These are phyloP conservation scores for Macrotrachela quadricornifera DNA, from an alignment of 1,140 invertebrate genomes.

Conservation along the genomic window DNA sequence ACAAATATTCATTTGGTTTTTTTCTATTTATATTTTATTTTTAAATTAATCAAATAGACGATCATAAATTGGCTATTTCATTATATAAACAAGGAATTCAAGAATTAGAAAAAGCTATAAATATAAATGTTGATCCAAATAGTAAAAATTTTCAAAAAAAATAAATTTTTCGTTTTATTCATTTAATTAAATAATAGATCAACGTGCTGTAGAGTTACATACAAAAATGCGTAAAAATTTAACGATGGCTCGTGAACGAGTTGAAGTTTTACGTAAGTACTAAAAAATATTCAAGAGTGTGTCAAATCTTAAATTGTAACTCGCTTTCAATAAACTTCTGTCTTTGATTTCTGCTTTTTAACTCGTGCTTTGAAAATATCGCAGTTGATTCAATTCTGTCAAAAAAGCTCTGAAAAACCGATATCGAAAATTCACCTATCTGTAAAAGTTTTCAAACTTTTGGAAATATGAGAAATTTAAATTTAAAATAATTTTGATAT, in stretches of 20 bases:
- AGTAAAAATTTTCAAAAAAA: too few relatives aligned
- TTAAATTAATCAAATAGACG: too few relatives aligned
- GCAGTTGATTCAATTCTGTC: neutral
- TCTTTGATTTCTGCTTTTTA: neutral
- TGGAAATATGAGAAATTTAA: too few relatives aligned
- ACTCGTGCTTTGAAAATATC: neutral
- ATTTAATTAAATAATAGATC: neutral
- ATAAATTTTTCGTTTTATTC: too few relatives aligned
- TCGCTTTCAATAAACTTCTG: neutral
- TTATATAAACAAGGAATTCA: too few relatives aligned
- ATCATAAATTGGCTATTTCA: too few relatives aligned
- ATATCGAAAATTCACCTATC: neutral
- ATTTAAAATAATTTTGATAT: too few relatives aligned
- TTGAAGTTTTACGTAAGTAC: conserved; percentile 1
- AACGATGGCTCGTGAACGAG: conserved; percentile 4
- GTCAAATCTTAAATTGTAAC: neutral
- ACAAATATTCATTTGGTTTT: too few relatives aligned
- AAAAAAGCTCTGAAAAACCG: neutral
- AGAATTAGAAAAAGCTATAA: too few relatives aligned
- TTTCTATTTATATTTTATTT: too few relatives aligned
- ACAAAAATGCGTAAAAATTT: conserved; percentile 7
- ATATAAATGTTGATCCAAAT: too few relatives aligned
- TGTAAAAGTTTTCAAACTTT: neutral
- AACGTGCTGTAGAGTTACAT: neutral
- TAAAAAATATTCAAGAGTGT: neutral